A percentile compares a stretch with the other conserved stretches of the same genome.
Evolutionary conservation across 2,113 vertebrate species (phyloP).

Genomic region (Clarias magur): DNA sequence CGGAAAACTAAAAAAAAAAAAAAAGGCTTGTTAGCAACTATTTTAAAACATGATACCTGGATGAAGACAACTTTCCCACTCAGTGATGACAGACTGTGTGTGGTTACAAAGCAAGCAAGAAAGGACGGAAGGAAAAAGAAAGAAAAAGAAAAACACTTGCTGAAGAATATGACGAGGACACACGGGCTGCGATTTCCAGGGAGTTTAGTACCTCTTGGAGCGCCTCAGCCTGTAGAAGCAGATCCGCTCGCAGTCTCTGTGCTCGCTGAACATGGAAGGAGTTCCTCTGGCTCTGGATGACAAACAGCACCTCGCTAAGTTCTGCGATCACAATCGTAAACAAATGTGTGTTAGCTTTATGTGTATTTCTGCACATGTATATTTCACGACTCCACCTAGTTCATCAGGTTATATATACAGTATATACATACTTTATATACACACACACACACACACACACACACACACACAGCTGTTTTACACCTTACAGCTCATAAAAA

Average conservation of each 20-base stretch:
- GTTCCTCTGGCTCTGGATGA: conserved; percentile 96
- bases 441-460: too few relatives aligned
- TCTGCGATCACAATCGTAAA: conserved; percentile 69
- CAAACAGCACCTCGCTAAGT: conserved; percentile 85
- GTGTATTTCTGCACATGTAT: background rate
- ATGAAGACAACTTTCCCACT: background rate
- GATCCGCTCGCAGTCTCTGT: conserved; percentile 75
- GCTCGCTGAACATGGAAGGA: conserved; percentile 87
- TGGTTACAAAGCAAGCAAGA: background rate
- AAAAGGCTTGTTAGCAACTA: background rate
- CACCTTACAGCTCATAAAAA: too few relatives aligned
- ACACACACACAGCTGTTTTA: too few relatives aligned
- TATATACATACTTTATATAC: too few relatives aligned
- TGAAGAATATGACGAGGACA: background rate
- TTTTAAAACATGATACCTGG: too few relatives aligned
- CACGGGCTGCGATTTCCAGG: background rate
- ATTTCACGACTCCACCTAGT: background rate
- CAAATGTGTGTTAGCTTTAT: background rate
- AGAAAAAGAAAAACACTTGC: background rate
- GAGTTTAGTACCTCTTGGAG: conserved; percentile 76
- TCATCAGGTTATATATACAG: background rate
- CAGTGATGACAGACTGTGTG: background rate
- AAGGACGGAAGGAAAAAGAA: background rate
- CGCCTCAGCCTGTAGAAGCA: conserved; percentile 78
- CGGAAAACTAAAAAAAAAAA: background rate